These are phyloP conservation scores for Oligia latruncula DNA, from an alignment of 2,888 invertebrate genomes.

Conservation along the genomic window DNA sequence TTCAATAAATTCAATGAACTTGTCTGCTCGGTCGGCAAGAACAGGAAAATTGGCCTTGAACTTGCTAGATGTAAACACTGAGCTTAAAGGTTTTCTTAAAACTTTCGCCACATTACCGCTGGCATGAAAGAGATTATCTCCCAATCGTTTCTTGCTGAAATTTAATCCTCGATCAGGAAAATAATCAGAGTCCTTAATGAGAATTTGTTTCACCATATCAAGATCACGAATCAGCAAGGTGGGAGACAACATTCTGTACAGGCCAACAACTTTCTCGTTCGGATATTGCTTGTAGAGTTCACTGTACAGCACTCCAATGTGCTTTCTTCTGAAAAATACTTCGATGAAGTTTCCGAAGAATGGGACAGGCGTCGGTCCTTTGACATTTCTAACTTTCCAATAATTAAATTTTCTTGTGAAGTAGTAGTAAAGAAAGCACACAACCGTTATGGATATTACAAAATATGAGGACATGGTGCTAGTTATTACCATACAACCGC, in stretches of 20 bases:
- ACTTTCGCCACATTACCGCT: conserved; percentile 71
- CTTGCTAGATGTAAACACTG: conserved; percentile 75
- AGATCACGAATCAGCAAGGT: conserved; percentile 75
- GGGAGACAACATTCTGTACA: conserved; percentile 75
- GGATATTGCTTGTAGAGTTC: conserved; percentile 76
- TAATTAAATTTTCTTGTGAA: conserved; percentile 55
- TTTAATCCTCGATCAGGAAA: conserved; percentile 75
- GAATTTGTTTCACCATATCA: conserved; percentile 74
- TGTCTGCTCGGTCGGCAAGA: conserved; percentile 67
- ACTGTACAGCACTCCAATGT: conserved; percentile 65
- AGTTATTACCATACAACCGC: no score
- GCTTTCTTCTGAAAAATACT: conserved; percentile 66
- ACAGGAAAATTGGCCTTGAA: conserved; percentile 70
- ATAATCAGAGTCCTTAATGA: conserved; percentile 76
- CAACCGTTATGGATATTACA: no score
- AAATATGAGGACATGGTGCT: no score
- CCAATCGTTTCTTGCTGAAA: conserved; percentile 72
- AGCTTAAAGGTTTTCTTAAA: conserved; percentile 72
- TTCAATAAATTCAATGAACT: conserved; percentile 70
- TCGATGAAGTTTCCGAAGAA: conserved; percentile 68
- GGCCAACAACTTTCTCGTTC: conserved; percentile 76
- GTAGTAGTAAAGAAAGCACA: conserved; percentile 49
- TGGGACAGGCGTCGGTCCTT: conserved; percentile 72
- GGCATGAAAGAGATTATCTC: conserved; percentile 75
- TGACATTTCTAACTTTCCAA: conserved; percentile 69